A percentile compares a stretch with the other conserved stretches of the same genome.
Conservation (phyloP, 2,888 invertebrate species). For the Leptopilina syphax region DNA sequence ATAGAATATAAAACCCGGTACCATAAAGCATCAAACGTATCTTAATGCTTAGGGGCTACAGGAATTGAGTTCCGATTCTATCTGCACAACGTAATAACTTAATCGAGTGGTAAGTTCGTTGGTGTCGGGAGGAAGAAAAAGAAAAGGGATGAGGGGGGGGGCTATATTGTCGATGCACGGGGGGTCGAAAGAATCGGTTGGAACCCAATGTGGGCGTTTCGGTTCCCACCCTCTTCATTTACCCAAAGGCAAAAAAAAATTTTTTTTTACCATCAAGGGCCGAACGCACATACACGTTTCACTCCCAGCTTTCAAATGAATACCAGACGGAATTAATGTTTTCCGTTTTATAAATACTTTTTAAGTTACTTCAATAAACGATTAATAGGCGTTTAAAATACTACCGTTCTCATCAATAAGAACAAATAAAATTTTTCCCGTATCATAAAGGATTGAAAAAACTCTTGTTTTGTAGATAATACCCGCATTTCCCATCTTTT, state of each 20-base stretch:
- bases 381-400: background rate
- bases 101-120: constrained; percentile 58
- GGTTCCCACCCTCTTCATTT: constrained; percentile 55
- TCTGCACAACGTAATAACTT: constrained; percentile 62
- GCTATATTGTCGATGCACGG: constrained; percentile 44
- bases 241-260: constrained; percentile 46
- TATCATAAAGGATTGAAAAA: too few relatives aligned
- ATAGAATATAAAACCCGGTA: too few relatives aligned
- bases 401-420: background rate
- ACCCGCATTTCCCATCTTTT: background rate
- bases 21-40: background rate
- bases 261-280: constrained; percentile 42
- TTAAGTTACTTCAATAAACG: background rate
- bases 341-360: background rate
- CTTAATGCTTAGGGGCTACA: constrained; percentile 29
- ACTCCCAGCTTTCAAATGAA: constrained; percentile 12
- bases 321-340: background rate
- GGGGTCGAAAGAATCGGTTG: constrained; percentile 48
- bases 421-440: background rate
- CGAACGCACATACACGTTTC: background rate
- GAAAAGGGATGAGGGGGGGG: constrained; percentile 47
- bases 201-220: constrained; percentile 56
- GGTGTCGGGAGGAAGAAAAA: constrained; percentile 42
- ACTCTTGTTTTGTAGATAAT: too few relatives aligned
- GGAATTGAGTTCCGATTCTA: constrained; percentile 56